These are phyloP conservation scores for Drosophila nebulosa DNA, from an alignment of 1,140 invertebrate genomes.

Conservation along the genomic window DNA sequence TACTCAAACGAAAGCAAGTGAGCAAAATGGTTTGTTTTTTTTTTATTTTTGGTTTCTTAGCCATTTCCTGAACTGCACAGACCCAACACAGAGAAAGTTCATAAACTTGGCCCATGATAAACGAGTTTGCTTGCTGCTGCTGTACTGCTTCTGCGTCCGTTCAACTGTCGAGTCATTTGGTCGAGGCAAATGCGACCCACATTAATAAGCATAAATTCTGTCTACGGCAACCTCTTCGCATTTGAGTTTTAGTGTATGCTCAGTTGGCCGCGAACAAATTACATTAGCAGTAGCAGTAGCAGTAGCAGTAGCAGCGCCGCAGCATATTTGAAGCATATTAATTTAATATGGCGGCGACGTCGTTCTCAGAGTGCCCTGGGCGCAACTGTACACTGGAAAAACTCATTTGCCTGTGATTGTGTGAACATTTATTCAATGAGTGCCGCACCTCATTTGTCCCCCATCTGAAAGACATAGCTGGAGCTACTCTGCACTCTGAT, in stretches of 20 bases:
- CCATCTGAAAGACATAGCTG: background rate
- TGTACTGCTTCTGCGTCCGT: background rate
- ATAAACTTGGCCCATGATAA: constrained; percentile 50
- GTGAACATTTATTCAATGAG: constrained; percentile 51
- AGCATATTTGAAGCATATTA: constrained; percentile 54
- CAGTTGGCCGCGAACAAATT: constrained; percentile 47
- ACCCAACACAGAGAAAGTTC: constrained; percentile 30
- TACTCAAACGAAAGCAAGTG: constrained; percentile 3
- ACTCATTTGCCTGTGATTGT: constrained; percentile 65
- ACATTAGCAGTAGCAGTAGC: constrained; percentile 40
- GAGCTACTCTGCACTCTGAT: constrained; percentile 26
- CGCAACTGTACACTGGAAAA: constrained; percentile 18
- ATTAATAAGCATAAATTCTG: constrained; percentile 70
- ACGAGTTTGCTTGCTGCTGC: constrained; percentile 36
- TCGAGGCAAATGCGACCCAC: constrained; percentile 38
- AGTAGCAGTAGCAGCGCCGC: background rate
- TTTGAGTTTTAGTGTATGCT: constrained; percentile 17
- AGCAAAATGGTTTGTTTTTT: constrained; percentile 14
- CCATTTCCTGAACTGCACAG: constrained; percentile 35
- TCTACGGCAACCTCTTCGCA: constrained; percentile 38
- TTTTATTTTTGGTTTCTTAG: background rate
- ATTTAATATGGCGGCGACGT: constrained; percentile 37
- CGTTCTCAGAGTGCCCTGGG: constrained; percentile 8
- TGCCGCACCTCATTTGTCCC: constrained; percentile 15
- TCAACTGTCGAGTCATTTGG: constrained; percentile 32